Conservation (phyloP, 2,888 invertebrate species). For the Spilarctia lutea region DNA sequence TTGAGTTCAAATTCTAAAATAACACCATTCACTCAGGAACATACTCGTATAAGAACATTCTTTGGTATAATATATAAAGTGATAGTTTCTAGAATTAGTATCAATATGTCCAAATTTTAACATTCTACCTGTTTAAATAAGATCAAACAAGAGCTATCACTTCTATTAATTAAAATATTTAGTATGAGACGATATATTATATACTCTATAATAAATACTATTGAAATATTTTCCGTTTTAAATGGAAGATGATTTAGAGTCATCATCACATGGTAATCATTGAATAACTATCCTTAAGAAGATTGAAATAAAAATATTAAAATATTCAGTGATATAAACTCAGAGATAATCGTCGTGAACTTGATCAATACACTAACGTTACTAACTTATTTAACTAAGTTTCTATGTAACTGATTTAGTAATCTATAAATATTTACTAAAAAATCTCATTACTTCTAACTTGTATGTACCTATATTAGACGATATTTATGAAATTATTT, state of each 20-base stretch:
- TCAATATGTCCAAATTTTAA: neutral
- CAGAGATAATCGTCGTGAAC: slow-evolving; percentile 20
- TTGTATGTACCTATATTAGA: neutral
- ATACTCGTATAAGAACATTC: neutral
- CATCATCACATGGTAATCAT: too few species aligned
- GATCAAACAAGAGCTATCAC: too few species aligned
- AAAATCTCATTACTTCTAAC: neutral
- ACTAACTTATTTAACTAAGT: too few species aligned
- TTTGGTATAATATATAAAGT: neutral
- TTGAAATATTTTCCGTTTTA: too few species aligned
- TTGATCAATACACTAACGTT: slow-evolving; percentile 40
- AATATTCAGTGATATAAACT: neutral
- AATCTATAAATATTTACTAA: neutral
- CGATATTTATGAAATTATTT: neutral
- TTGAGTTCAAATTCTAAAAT: neutral
- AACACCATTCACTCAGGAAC: too few species aligned
- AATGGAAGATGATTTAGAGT: too few species aligned
- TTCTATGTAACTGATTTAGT: neutral
- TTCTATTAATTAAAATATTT: neutral
- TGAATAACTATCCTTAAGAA: too few species aligned
- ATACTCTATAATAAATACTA: too few species aligned
- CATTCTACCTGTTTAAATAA: too few species aligned
- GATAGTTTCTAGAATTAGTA: neutral
- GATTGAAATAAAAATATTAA: too few species aligned
- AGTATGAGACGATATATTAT: too few species aligned